Evolutionary conservation across 1,140 invertebrate species (phyloP).

Genomic region (Drosophila oshimai): DNA sequence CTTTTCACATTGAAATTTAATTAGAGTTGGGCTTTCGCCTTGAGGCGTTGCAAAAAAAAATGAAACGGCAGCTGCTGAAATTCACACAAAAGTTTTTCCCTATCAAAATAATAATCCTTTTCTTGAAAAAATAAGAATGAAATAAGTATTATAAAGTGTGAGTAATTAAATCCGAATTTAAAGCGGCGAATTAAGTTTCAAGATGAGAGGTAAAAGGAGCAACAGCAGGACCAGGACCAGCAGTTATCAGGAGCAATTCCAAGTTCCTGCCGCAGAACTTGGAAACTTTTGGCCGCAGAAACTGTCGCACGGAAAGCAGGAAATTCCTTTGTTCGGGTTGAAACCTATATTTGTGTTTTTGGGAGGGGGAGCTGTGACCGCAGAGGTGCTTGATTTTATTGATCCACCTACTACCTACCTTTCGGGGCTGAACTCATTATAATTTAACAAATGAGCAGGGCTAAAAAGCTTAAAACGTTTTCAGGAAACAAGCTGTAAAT

Average conservation of each 20-base stretch:
- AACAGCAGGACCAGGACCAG: too few relatives aligned
- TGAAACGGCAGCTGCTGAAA: constrained; percentile 20
- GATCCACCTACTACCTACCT: not conserved
- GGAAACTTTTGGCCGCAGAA: constrained; percentile 25
- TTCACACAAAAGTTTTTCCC: constrained; percentile 39
- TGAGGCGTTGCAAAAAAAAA: not conserved
- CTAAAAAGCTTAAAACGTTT: constrained; percentile 67
- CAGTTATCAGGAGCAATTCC: constrained; percentile 9
- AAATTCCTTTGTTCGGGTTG: constrained; percentile 5
- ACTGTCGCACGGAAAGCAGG: constrained; percentile 16
- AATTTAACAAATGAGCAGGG: constrained; percentile 63
- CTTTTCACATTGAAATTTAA: constrained; percentile 59
- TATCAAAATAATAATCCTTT: constrained; percentile 40
- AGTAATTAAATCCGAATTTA: constrained; percentile 39
- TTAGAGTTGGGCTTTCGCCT: constrained; percentile 38
- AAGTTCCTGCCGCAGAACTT: constrained; percentile 28
- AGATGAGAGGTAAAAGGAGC: too few relatives aligned
- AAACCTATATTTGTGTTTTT: constrained; percentile 13
- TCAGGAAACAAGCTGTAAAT: constrained; percentile 63
- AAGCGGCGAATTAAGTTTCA: not conserved
- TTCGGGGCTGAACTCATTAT: constrained; percentile 44
- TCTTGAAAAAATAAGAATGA: constrained; percentile 14
- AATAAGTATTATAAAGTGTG: not conserved
- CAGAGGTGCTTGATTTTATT: constrained; percentile 24
- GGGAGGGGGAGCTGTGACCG: not conserved